phyloP scores from a whole-genome alignment of 1,140 invertebrate genomes.

The Microvelia longipes region DNA sequence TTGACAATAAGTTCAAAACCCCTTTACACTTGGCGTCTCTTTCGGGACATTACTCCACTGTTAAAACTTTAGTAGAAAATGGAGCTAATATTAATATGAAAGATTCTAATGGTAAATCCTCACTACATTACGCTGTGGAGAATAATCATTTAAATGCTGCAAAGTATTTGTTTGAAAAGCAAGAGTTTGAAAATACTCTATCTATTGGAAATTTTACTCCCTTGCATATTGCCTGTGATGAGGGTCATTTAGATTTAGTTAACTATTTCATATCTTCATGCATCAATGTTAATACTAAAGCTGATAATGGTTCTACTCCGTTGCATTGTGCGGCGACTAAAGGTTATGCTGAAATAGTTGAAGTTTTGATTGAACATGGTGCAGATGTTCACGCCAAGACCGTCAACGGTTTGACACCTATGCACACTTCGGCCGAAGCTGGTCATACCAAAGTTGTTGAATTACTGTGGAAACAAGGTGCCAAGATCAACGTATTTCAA shows the following conservation, averaged over 20 bases:
- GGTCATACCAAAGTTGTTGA: neutral
- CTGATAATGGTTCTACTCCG: neutral
- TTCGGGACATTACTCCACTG: neutral
- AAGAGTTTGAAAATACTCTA: neutral
- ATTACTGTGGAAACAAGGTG: neutral
- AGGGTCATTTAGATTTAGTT: neutral
- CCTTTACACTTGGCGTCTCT: neutral
- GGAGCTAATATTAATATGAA: neutral
- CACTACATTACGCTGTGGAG: neutral
- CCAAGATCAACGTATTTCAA: neutral
- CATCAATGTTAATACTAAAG: neutral
- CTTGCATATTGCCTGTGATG: neutral
- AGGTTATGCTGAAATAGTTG: neutral
- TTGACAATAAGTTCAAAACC: neutral
- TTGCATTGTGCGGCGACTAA: neutral
- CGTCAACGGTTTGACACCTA: neutral
- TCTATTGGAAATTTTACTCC: neutral
- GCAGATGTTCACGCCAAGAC: neutral
- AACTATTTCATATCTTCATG: neutral
- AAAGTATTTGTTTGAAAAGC: neutral
- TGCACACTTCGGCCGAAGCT: neutral
- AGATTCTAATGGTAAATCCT: neutral
- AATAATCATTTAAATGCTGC: neutral
- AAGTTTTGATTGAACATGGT: neutral
- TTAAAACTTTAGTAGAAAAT: neutral